phyloP scores from a whole-genome alignment of 37 sponge, comb jelly and placozoan genomes.

The Diacarnus erythraeanus region DNA sequence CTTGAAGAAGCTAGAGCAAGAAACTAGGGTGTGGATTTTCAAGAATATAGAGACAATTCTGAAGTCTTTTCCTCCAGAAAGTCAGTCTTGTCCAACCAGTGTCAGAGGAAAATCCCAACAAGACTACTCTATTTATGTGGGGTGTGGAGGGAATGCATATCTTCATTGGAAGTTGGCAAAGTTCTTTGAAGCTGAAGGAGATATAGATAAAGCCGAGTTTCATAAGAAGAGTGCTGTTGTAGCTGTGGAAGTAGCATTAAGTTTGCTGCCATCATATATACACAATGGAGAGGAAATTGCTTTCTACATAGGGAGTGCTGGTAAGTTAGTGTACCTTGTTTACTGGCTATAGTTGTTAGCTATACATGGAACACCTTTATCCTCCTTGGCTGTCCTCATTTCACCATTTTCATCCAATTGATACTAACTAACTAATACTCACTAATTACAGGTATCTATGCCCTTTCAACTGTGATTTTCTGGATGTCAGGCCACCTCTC shows the following conservation, averaged over 20 bases:
- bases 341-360: too few species aligned
- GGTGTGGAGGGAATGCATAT: slow-evolving; percentile 53
- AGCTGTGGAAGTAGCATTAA: slow-evolving; percentile 25
- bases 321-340: too few species aligned
- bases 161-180: slow-evolving; percentile 37
- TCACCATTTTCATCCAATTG: too few species aligned
- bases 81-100: not conserved
- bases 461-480: slow-evolving; percentile 35
- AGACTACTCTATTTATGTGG: slow-evolving; percentile 24
- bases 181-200: slow-evolving; percentile 20
- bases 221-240: slow-evolving; percentile 19
- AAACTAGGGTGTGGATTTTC: not conserved
- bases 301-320: slow-evolving; percentile 42
- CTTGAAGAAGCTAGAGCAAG: not conserved
- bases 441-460: slow-evolving; percentile 26
- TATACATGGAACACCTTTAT: too few species aligned
- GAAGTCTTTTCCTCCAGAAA: not conserved
- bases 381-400: not conserved
- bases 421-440: too few species aligned
- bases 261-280: not conserved
- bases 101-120: not conserved
- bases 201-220: slow-evolving; percentile 5
- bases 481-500: slow-evolving; percentile 11
- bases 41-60: not conserved
- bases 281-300: slow-evolving; percentile 17